phyloP scores from a whole-genome alignment of 2,888 invertebrate genomes.

The Willowsia nigromaculata region DNA sequence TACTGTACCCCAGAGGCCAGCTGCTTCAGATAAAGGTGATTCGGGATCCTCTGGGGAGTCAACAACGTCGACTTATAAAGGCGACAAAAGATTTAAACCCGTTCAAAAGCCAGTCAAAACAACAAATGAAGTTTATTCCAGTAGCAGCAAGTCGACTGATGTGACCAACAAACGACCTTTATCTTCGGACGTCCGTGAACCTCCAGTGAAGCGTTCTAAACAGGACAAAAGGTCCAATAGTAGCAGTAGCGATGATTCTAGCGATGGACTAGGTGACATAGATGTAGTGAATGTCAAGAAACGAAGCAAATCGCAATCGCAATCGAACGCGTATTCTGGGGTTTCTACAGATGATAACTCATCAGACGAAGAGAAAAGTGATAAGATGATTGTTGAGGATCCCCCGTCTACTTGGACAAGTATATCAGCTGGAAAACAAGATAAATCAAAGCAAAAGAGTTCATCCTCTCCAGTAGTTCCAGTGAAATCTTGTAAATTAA shows the following conservation, averaged over 20 bases:
- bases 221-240: not conserved
- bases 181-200: not conserved
- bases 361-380: not conserved
- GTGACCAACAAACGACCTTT: not conserved
- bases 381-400: not conserved
- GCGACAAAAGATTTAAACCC: no score
- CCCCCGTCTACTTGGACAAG: not conserved
- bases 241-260: slow-evolving; percentile 49
- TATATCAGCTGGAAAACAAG: not conserved
- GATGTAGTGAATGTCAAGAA: not conserved
- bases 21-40: not conserved
- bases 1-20: not conserved
- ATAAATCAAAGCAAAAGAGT: not conserved
- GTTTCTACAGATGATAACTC: not conserved
- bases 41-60: not conserved
- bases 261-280: slow-evolving; percentile 45
- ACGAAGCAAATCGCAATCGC: no score
- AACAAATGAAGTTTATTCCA: no score
- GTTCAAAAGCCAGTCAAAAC: no score
- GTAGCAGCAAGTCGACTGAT: not conserved
- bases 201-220: not conserved
- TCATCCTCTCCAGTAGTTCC: no score
- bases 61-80: not conserved
- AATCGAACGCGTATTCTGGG: no score
- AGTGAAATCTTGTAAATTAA: no score